Conservation (phyloP, 2,888 invertebrate genomes). For the Diadegma fenestrale region DNA sequence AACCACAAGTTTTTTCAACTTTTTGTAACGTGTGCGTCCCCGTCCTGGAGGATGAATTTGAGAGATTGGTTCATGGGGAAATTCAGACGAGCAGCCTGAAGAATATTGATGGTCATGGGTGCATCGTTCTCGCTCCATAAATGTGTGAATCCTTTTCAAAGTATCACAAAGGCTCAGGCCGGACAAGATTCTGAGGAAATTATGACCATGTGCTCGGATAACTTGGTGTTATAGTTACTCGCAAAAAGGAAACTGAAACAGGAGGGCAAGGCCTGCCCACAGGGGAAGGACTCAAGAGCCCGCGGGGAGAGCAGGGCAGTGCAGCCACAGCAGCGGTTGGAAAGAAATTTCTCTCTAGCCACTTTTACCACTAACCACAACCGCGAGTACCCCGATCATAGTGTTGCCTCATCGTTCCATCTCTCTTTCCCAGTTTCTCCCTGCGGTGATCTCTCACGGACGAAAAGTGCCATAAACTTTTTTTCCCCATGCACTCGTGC, state of each 20-base stretch:
- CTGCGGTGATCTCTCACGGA: conserved; percentile 13
- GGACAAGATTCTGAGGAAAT: conserved; percentile 23
- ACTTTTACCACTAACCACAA: conserved; percentile 42
- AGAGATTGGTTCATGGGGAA: conserved; percentile 74
- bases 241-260: conserved; percentile 41
- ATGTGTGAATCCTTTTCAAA: conserved; percentile 3
- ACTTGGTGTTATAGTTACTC: conserved; percentile 19
- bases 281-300: background rate
- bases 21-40: background rate
- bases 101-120: conserved; percentile 78
- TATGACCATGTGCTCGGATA: background rate
- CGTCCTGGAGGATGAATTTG: conserved; percentile 1
- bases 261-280: conserved; percentile 2
- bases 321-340: conserved; percentile 37
- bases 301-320: background rate
- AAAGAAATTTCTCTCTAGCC: conserved; percentile 47
- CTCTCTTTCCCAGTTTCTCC: conserved; percentile 23
- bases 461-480: conserved; percentile 29
- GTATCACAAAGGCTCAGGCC: background rate
- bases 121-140: background rate
- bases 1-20: conserved; percentile 6
- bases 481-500: conserved; percentile 37
- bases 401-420: background rate
- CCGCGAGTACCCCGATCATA: conserved; percentile 37
- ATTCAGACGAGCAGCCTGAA: conserved; percentile 78